Base-by-base conservation (phyloP, 2,797 vertebrate genomes). In the Eidolon dupreanum region DNA sequence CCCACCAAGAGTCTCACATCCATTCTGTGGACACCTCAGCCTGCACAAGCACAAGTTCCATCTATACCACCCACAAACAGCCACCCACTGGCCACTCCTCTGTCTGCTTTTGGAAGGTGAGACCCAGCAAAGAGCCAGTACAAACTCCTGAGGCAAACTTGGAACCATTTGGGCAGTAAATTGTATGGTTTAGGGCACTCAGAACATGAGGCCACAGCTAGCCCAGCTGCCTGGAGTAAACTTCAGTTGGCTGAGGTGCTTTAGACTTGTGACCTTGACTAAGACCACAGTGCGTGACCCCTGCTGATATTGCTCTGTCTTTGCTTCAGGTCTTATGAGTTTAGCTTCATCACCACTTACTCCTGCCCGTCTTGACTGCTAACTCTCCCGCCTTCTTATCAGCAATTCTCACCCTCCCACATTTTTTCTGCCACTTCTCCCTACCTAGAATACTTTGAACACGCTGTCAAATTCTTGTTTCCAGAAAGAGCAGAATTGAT, bases 281-380 rank as follows among this genome's bases (percentile, higher is more conserved):
- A 38, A 81, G 53, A 31, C 8, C 15, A 28, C 36, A 63, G 0
- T 1, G 3, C 26, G 7, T 43, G 20, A 17, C n/a, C 41, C n/a
- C 33, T 78, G 5, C 88, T 33, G 33, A 38, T 31, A 1, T 3
- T n/a, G 4, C n/a, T 7, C 26, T 41, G 28, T 63, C 17, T 28
- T 86, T 22, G 22, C 41, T 63, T 51, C 49, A 51, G 22, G 12
- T 38, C 8, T 41, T 82, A 55, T 22, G 74, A 2, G 22, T 20
- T 36, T 73, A 36, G 63, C 70, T 74, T 59, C 41, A 75, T 24
- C 6, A 33, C 8, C 28, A 12, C 33, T 66, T 4, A 8, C 19
- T 33, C 2, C 1, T 19, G 6, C 8, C 5, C 6, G 1, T 24
- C 61, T 11, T 63, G 41, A 41, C 33, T 11, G 17, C 43, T 1